Conservation (phyloP, 1,140 invertebrate genomes). For the Cyclargus thomasi region DNA sequence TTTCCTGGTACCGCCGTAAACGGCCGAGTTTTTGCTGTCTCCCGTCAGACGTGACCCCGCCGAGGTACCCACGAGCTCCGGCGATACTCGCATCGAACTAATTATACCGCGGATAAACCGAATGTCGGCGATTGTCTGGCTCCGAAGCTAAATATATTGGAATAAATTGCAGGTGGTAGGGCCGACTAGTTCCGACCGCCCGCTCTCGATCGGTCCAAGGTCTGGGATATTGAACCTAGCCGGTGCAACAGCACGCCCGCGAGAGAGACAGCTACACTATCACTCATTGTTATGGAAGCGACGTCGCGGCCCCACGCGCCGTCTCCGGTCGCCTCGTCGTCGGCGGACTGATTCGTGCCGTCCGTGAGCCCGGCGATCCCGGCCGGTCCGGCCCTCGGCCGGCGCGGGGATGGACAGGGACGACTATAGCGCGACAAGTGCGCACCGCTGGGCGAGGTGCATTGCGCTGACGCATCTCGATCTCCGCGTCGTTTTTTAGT, state of each 20-base stretch:
- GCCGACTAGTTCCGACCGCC: conserved; percentile 60
- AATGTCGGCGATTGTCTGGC: conserved; percentile 26
- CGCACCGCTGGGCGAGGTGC: conserved; percentile 53
- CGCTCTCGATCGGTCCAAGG: conserved; percentile 62
- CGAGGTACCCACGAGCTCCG: conserved; percentile 41
- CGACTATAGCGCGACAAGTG: conserved; percentile 46
- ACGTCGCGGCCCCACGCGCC: conserved; percentile 60
- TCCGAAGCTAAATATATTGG: conserved; percentile 51
- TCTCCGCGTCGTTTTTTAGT: conserved; percentile 54
- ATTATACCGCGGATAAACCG: background rate
- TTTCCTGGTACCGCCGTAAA: conserved; percentile 71
- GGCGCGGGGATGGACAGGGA: conserved; percentile 36
- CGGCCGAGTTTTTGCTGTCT: conserved; percentile 44
- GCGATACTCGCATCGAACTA: background rate
- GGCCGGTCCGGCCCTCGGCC: conserved; percentile 39
- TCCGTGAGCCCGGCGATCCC: conserved; percentile 51
- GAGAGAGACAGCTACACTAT: conserved; percentile 68
- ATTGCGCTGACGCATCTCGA: conserved; percentile 65
- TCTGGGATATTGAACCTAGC: conserved; percentile 72
- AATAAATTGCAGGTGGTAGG: conserved; percentile 57
- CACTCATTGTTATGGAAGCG: conserved; percentile 69
- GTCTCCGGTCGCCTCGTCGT: conserved; percentile 37
- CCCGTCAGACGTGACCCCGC: conserved; percentile 50
- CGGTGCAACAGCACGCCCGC: conserved; percentile 59
- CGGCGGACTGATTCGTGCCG: conserved; percentile 48